Percentiles rank a stretch among this genome's conserved stretches.
phyloP scores from a whole-genome alignment of 2,888 invertebrate species.

The Drosophila leonis region DNA sequence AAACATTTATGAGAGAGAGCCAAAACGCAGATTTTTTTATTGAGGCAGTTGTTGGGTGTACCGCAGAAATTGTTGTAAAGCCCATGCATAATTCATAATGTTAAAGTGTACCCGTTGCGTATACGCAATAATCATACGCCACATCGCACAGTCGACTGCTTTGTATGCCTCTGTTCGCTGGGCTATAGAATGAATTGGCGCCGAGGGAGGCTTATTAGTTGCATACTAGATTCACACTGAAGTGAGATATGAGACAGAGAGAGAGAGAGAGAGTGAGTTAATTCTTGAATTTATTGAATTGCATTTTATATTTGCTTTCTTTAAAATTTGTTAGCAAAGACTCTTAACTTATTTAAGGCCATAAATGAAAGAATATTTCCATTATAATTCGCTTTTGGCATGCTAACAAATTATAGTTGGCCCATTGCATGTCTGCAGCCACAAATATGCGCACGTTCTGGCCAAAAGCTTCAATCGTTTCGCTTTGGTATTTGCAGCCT shows the following conservation, averaged over 20 bases:
- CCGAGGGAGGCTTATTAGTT: conserved; percentile 43
- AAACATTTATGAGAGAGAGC: conserved; percentile 74
- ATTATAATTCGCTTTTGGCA: conserved; percentile 15
- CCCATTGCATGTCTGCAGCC: conserved; percentile 11
- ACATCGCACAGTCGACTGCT: conserved; percentile 19
- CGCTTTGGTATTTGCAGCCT: conserved; percentile 47
- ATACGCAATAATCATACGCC: conserved; percentile 77
- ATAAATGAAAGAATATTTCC: conserved; percentile 6
- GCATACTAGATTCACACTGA: conserved; percentile 10
- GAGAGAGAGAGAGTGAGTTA: background rate
- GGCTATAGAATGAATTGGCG: conserved; percentile 46
- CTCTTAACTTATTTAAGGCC: conserved; percentile 11
- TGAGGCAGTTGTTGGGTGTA: conserved; percentile 50
- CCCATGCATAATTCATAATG: conserved; percentile 76
- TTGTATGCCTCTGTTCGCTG: conserved; percentile 30
- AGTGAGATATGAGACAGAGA: background rate
- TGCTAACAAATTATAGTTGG: conserved; percentile 8
- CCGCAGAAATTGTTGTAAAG: conserved; percentile 74
- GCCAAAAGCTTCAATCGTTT: conserved; percentile 38
- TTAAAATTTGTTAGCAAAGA: background rate
- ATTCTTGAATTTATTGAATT: background rate
- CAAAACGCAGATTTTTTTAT: conserved; percentile 57
- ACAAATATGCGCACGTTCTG: conserved; percentile 47
- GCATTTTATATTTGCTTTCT: background rate
- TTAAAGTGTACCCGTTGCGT: conserved; percentile 76